Percentiles rank a stretch among this genome's conserved stretches.
Evolutionary conservation across 2,888 invertebrate genomes (phyloP).

Genomic region (Hetaerina titia): DNA sequence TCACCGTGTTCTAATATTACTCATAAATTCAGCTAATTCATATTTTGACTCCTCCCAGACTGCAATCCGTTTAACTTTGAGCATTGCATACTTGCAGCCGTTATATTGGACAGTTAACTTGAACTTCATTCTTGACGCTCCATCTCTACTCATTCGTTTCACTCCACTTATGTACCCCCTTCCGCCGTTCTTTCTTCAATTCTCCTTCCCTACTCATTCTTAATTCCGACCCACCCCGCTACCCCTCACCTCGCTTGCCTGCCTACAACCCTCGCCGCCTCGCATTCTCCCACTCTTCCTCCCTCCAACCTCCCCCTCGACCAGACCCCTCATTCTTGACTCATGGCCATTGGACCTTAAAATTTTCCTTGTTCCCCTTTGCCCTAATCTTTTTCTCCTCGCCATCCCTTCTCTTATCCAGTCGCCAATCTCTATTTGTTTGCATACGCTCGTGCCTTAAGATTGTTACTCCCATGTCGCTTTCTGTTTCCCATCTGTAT

Average conservation of each 20-base stretch:
- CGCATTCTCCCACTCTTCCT: neutral
- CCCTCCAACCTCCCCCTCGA: neutral
- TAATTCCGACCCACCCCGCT: neutral
- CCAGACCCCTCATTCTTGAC: neutral
- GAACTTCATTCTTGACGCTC: too few species aligned
- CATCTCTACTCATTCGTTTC: neutral
- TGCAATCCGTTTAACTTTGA: neutral
- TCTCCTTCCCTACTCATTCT: neutral
- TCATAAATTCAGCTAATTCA: too few species aligned
- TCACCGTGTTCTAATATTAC: too few species aligned
- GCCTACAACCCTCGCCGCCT: neutral
- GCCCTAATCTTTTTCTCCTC: neutral
- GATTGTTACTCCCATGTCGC: neutral
- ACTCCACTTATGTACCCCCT: neutral
- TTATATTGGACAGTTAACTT: too few species aligned
- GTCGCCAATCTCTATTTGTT: neutral
- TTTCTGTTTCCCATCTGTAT: neutral
- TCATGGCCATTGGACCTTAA: neutral
- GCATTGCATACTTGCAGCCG: neutral
- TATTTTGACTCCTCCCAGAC: too few species aligned
- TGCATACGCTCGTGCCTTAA: neutral
- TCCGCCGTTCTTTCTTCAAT: neutral
- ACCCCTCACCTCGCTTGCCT: neutral
- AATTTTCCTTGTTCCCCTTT: neutral
- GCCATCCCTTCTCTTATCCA: neutral